phyloP scores from a whole-genome alignment of 2,113 vertebrate genomes.

The Hylia prasina region DNA sequence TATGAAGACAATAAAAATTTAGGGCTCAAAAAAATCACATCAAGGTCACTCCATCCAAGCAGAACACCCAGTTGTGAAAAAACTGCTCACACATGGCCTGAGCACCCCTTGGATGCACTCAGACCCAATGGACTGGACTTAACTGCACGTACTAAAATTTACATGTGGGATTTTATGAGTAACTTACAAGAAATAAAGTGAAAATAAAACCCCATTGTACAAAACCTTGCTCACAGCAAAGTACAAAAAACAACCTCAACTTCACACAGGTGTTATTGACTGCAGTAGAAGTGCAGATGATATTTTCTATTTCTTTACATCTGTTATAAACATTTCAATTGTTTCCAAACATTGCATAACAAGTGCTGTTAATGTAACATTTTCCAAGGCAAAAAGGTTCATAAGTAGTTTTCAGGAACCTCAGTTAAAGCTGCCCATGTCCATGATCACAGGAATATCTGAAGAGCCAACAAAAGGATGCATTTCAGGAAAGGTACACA shows the following conservation, averaged over 20 bases:
- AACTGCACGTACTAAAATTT: neutral
- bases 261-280: neutral
- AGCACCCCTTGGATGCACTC: neutral
- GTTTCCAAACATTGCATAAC: conserved; percentile 20
- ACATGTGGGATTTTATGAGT: neutral
- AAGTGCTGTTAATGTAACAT: neutral
- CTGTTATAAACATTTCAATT: conserved; percentile 20
- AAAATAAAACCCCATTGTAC: neutral
- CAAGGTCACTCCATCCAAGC: neutral
- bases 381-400: conserved; percentile 11
- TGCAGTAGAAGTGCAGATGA: neutral
- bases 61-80: neutral
- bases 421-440: neutral
- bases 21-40: neutral
- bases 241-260: neutral
- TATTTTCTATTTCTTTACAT: neutral
- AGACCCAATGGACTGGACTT: neutral
- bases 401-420: conserved; percentile 23
- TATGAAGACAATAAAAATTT: neutral
- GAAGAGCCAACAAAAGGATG: neutral
- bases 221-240: neutral
- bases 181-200: neutral
- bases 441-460: neutral
- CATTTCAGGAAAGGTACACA: conserved; percentile 38
- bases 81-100: neutral